Evolutionary conservation across 2,113 vertebrate genomes (phyloP), one percentile per base, ranked within the genome.

Genomic region (Alethe diademata): DNA sequence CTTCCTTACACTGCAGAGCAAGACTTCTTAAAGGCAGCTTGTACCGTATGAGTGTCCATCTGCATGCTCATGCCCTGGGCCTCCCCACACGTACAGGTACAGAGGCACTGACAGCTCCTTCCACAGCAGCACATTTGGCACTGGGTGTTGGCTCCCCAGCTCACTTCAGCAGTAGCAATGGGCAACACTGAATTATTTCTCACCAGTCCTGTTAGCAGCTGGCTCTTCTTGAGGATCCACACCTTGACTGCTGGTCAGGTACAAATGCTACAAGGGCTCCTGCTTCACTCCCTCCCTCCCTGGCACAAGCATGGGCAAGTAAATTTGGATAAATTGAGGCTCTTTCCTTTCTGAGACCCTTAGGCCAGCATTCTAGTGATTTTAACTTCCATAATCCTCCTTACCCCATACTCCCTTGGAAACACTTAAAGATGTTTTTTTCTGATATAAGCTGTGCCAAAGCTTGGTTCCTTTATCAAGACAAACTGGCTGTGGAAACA

Each of bases 401-500:
- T 33, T 69, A 24, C 43, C 12, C n/a, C 19, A 38, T 62, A 19
- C 3, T 1, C 24, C 43, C 31, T 65, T 69, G 73, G 36, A 82
- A 89, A 78, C 23, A 29, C 25, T 61, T 72, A 28, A 48, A 54
- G 7, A 54, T 70, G 17, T 31, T 53, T 72, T 91, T 58, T 78
- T 40, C 72, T 60, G 16, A 58, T 76, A 58, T 1, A 80, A 80
- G 25, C 23, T 31, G 3, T 86, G 87, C 74, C 62, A 82, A 87
- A 87, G 17, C 50, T 67, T 69, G 18, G n/a, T 87, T 84, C 73
- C 86, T 91, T 76, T 58, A 53, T 67, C 75, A 92, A 51, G 83
- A 81, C 61, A 67, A 71, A 47, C 31, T 91, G 38, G 38, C 40
- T 78, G 51, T 81, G 76, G 83, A 92, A 97, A 88, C 61, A 87